Conservation (phyloP, 2,113 vertebrate genomes). For the Tetraodon nigroviridis region DNA sequence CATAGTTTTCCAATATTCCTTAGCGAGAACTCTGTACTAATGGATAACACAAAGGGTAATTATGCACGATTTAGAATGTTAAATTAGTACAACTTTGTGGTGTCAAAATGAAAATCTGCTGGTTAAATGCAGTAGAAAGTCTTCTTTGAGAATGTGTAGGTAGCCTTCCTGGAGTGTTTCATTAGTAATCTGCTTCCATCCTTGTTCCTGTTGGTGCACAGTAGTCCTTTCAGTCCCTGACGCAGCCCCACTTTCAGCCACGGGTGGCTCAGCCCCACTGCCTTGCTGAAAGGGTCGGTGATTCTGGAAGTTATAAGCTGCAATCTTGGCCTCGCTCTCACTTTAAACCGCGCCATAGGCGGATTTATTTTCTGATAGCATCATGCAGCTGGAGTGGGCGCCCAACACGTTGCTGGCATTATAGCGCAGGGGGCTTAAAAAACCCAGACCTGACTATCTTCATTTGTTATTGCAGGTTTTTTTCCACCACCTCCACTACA, state of each 20-base stretch:
- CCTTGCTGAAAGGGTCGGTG: slow-evolving; percentile 49
- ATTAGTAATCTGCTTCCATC: slow-evolving; percentile 72
- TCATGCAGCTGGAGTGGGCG: slow-evolving; percentile 45
- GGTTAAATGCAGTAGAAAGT: slow-evolving; percentile 6
- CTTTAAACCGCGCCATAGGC: slow-evolving; percentile 49
- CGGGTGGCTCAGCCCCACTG: slow-evolving; percentile 56
- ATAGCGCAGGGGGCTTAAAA: slow-evolving; percentile 44
- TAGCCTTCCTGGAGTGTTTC: slow-evolving; percentile 59
- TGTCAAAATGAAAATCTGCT: not conserved
- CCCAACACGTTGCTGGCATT: slow-evolving; percentile 40
- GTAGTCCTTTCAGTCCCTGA: slow-evolving; percentile 69
- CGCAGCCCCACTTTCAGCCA: slow-evolving; percentile 62
- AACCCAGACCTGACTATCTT: slow-evolving; percentile 11
- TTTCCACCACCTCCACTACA: not conserved
- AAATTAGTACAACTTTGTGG: slow-evolving; percentile 6
- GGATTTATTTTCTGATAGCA: slow-evolving; percentile 62
- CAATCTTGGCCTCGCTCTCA: slow-evolving; percentile 54
- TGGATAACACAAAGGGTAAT: slow-evolving; percentile 22
- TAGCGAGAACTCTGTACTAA: slow-evolving; percentile 22
- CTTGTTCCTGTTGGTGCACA: slow-evolving; percentile 67
- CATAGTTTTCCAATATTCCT: slow-evolving; percentile 35
- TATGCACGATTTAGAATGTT: slow-evolving; percentile 9
- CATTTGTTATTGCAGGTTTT: slow-evolving; percentile 21
- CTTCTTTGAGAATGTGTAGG: slow-evolving; percentile 36
- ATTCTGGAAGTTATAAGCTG: slow-evolving; percentile 60